Conservation (phyloP, 1,140 invertebrate genomes). For the Calycopis cecrops region DNA sequence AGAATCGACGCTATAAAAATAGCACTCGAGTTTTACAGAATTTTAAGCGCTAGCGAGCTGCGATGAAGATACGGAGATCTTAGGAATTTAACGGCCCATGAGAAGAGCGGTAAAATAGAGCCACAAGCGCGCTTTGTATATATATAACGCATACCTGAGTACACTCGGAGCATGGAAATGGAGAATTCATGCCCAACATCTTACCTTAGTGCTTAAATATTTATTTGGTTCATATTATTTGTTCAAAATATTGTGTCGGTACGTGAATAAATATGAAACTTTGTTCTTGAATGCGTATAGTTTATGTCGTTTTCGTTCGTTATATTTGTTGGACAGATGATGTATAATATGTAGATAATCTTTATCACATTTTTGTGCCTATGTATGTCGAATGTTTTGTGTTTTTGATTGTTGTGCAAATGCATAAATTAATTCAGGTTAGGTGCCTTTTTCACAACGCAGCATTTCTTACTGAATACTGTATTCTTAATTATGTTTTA, state of each 20-base stretch:
- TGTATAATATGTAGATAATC: too few species aligned
- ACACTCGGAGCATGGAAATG: background rate
- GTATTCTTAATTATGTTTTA: too few species aligned
- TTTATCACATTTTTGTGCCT: too few species aligned
- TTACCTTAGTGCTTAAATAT: background rate
- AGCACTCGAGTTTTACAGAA: constrained; percentile 11
- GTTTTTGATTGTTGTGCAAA: too few species aligned
- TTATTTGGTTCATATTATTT: constrained; percentile 5
- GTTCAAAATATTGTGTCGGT: background rate
- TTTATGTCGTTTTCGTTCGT: too few species aligned
- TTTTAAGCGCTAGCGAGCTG: constrained; percentile 8
- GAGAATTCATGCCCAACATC: constrained; percentile 7
- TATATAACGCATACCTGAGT: constrained; percentile 8
- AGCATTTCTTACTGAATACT: too few species aligned
- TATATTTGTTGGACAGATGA: too few species aligned
- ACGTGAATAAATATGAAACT: background rate
- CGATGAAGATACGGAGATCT: constrained; percentile 13
- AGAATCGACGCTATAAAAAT: too few species aligned
- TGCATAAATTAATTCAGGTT: too few species aligned
- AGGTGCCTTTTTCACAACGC: too few species aligned
- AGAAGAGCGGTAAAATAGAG: constrained; percentile 8
- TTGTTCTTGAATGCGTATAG: too few species aligned
- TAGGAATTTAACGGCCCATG: constrained; percentile 15
- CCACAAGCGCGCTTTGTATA: constrained; percentile 9
- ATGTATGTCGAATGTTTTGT: too few species aligned